Base-by-base conservation (phyloP, 1,140 invertebrate species). In the Heliconius nattereri region DNA sequence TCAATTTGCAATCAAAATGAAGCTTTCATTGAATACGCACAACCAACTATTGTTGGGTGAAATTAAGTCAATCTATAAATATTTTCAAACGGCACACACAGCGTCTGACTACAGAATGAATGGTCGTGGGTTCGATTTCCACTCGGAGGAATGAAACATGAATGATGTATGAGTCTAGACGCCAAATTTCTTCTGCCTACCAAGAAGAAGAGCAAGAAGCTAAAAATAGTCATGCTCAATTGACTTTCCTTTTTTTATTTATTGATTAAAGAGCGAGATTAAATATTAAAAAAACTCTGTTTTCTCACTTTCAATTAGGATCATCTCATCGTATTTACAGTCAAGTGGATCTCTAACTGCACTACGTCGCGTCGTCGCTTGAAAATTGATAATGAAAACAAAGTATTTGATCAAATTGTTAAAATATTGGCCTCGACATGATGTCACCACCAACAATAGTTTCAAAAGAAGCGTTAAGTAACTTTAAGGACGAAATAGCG, bases 1-100 rank as follows among this genome's bases (percentile, higher is more conserved):
- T 88, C 86, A 87, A 89, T 89, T 89, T 89, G 87, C 88, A 89
- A 89, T 89, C 80, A 88, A 83, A 88, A 87, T 87, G 83, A 87
- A 82, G 75, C 79, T 85, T 81, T 81, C 80, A n/a, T 78, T 73
- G 26, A 79, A 70, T 73, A 52, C 49, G 73, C 26, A 66, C 29
- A 60, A 76, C 40, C 57, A 20, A 49, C 40, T 49, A 45, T 78
- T 76, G 52, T 70, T 73, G 29, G 78, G 32, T 75, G 40, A 75
- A 78, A 78, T 77, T 73, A 78, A 79, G 72, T 54, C 81, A 81
- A 72, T 79, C 73, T 73, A 78, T 74, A 71, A 78, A 78, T 74
- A 78, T 57, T 40, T 52, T 52, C 49, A 52, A 20, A 52, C 49
- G 16, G 49, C 40, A 52, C 49, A 45, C 40, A 52, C 49, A 45